Conservation (phyloP, 2,888 invertebrate genomes). For the Imbricaverruca yamaguchii region DNA sequence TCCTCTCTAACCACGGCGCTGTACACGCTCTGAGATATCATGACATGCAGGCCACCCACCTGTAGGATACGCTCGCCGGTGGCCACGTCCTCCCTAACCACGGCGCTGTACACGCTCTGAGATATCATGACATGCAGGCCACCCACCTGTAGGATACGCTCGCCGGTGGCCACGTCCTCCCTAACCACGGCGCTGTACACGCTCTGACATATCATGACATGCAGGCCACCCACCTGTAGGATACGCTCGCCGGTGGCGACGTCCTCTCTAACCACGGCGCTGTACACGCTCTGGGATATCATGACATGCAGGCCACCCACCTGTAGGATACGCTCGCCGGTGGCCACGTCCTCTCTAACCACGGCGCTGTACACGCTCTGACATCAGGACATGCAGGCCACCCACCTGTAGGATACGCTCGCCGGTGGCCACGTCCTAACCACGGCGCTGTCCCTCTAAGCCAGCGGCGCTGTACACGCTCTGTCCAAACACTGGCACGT, state of each 20-base stretch:
- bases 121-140: too few relatives aligned
- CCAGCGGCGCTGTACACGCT: slow-evolving; percentile 70
- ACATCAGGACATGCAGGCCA: slow-evolving; percentile 37
- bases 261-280: too few relatives aligned
- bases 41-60: too few relatives aligned
- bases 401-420: slow-evolving; percentile 84
- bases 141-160: slow-evolving; percentile 40
- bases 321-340: slow-evolving; percentile 50
- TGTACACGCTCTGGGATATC: too few relatives aligned
- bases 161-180: slow-evolving; percentile 68
- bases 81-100: too few relatives aligned
- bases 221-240: too few relatives aligned
- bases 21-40: slow-evolving; percentile 69
- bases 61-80: too few relatives aligned
- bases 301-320: slow-evolving; percentile 15
- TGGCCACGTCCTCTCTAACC: slow-evolving; percentile 67
- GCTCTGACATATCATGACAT: slow-evolving; percentile 48
- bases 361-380: slow-evolving; percentile 66
- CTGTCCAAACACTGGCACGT: slow-evolving; percentile 71
- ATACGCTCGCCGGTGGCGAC: too few relatives aligned
- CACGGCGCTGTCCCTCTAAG: slow-evolving; percentile 68
- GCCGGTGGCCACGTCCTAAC: slow-evolving; percentile 68
- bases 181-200: slow-evolving; percentile 66
- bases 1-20: slow-evolving; percentile 75
- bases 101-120: too few relatives aligned